Base-by-base conservation (phyloP, 37 sponge, comb jelly and placozoan species). In the Corticium candelabrum region DNA sequence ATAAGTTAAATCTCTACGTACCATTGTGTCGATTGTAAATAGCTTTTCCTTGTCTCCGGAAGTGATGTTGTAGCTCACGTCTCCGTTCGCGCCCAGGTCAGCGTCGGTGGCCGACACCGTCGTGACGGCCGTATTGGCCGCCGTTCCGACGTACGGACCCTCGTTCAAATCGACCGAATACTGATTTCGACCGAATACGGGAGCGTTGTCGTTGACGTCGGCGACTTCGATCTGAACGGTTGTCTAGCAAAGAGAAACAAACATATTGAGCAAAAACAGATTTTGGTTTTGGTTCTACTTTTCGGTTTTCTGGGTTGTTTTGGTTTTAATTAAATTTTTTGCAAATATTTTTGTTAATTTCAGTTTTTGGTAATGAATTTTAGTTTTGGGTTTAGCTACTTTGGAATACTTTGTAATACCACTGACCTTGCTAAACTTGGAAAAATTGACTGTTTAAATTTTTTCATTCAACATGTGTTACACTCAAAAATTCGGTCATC, bases 151-250 rank as follows among this genome's bases (percentile, higher is more conserved):
- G 62, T 50, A 50, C 62, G 62, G 11, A 27, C 62, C 80, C 40
- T 91, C 89, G 0, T 67, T 43, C 34, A 86, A 68, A 11, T 82
- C 15, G 31, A 83, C 79, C 75, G 56, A 37, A 1, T 69, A 39
- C 2, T 70, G n/a, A 15, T 5, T 72, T 0, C 83, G 87, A 34
- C 41, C 34, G 43, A 89, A 91, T 30, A 67, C 43, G 1, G 92
- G 92, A 3, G 80, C 21, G 57, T 91, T 88, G 75, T 91, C 92
- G 67, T 91, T 91, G 21, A 88, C 75, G 0, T 89, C 83, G 11
- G 34, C 78, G 11, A 91, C 72, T 7, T 68, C 37, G 5, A 91
- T 36, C 1, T 79, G 68, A 37, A 91, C 89, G 40, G 74, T 78
- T 21, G 62, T 50, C 62, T 50, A 50, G 21, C 11, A 50, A 27